Percentiles rank a stretch among this genome's conserved stretches.
Evolutionary conservation across 2,113 vertebrate genomes (phyloP).

Genomic region (Notarius quadriscutis): DNA sequence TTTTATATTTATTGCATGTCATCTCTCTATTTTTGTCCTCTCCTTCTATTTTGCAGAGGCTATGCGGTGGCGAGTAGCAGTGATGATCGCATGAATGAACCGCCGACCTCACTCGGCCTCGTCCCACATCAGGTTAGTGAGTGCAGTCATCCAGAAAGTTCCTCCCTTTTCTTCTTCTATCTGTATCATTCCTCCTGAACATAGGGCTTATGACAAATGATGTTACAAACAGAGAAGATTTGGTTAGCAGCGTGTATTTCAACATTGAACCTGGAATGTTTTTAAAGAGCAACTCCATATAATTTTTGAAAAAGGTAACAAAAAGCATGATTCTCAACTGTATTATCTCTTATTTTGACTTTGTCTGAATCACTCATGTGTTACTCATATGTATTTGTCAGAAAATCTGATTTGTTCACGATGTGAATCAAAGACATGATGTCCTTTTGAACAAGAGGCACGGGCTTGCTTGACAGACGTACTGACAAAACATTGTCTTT

Average conservation of each 20-base stretch:
- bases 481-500: neutral
- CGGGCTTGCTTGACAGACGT: neutral
- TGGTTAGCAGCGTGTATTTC: neutral
- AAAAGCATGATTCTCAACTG: neutral
- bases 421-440: neutral
- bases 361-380: neutral
- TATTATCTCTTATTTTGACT: neutral
- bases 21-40: neutral
- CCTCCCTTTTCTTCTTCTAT: neutral
- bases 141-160: conserved; percentile 8
- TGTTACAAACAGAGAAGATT: neutral
- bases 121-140: conserved; percentile 94
- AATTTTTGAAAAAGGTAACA: neutral
- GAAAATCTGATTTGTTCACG: neutral
- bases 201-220: neutral
- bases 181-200: neutral
- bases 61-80: conserved; percentile 97
- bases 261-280: neutral
- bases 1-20: conserved; percentile 14
- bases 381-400: neutral
- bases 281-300: neutral
- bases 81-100: conserved; percentile 97
- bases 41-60: conserved; percentile 74
- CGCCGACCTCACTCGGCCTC: conserved; percentile 92
- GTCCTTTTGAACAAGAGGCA: neutral